Evolutionary conservation across 2,888 invertebrate species (phyloP), one percentile per base, ranked within the genome.

Genomic region (Macropis europaea): DNA sequence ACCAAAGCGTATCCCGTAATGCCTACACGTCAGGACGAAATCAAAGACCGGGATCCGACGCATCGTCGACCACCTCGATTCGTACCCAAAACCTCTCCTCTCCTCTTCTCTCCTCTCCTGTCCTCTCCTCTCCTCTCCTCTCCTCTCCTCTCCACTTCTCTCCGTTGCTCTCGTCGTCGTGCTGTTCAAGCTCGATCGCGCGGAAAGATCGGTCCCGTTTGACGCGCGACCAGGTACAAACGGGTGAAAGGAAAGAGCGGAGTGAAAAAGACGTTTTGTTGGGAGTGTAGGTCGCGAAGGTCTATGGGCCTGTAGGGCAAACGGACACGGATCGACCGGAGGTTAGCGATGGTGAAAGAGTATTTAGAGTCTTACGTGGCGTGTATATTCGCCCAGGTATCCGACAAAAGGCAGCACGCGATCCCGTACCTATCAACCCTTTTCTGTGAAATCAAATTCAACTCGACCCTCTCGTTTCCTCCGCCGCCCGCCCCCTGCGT

Each of bases 361-460:
- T 26, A 34, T 52, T 53, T 45, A 52, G 26, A 19, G 63, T 67
- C 57, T 76, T 76, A 76, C 74, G 71, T 68, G 61, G 70, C 76
- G 66, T 72, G 74, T 74, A n/a, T n/a, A n/a, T n/a, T n/a, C n/a
- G n/a, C n/a, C n/a, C n/a, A n/a, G n/a, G n/a, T n/a, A 72, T 76
- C 80, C 76, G 82, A 71, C 71, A 82, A 81, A 82, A 79, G 71
- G 84, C 82, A 82, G 79, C 88, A 88, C 88, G 88, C 88, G 88
- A 89, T 87, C 85, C 60, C 66, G 67, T 72, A 56, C 61, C 76
- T 84, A 85, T 86, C 88, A 87, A 86, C 88, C 87, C 88, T 87
- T 88, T 87, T 87, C 87, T 83, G 80, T 82, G 86, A 85, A 88
- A 87, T 88, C 87, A 86, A 88, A 88, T 88, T 86, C 85, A 82